Conservation (phyloP, 2,888 invertebrate genomes). For the Pollenia amentaria region DNA sequence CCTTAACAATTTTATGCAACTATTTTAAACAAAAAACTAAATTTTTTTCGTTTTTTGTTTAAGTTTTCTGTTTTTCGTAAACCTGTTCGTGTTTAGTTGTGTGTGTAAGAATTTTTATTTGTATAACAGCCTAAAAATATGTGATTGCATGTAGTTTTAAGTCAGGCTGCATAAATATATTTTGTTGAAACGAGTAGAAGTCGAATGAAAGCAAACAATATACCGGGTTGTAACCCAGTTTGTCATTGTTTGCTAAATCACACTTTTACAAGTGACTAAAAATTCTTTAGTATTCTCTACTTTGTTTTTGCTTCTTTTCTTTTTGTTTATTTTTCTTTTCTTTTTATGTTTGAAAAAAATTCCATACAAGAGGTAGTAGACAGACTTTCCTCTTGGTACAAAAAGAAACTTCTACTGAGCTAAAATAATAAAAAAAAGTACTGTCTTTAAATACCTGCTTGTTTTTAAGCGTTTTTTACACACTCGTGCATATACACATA, state of each 20-base stretch:
- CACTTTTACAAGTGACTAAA: conserved; percentile 70
- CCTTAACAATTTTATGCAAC: neutral
- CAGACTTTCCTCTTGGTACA: conserved; percentile 16
- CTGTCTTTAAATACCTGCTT: conserved; percentile 38
- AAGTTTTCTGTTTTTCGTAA: too few relatives aligned
- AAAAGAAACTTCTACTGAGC: conserved; percentile 13
- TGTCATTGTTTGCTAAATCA: conserved; percentile 72
- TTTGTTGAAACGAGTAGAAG: conserved; percentile 11
- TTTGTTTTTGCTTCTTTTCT: conserved; percentile 22
- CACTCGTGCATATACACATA: neutral
- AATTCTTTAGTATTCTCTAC: conserved; percentile 42
- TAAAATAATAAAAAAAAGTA: neutral
- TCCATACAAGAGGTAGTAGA: conserved; percentile 25
- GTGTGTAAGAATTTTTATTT: too few relatives aligned
- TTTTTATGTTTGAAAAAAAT: neutral
- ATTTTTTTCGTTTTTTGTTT: neutral
- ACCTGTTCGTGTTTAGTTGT: too few relatives aligned
- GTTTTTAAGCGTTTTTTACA: conserved; percentile 12
- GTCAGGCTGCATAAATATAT: conserved; percentile 2
- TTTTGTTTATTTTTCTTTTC: conserved; percentile 10
- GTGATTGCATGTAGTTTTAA: neutral
- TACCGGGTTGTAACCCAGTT: conserved; percentile 72
- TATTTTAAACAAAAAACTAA: conserved; percentile 4
- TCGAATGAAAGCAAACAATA: conserved; percentile 52
- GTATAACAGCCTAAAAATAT: conserved; percentile 33